A percentile compares a stretch with the other conserved stretches of the same genome.
Conservation (phyloP, 1,140 invertebrate species). For the Maconellicoccus hirsutus region DNA sequence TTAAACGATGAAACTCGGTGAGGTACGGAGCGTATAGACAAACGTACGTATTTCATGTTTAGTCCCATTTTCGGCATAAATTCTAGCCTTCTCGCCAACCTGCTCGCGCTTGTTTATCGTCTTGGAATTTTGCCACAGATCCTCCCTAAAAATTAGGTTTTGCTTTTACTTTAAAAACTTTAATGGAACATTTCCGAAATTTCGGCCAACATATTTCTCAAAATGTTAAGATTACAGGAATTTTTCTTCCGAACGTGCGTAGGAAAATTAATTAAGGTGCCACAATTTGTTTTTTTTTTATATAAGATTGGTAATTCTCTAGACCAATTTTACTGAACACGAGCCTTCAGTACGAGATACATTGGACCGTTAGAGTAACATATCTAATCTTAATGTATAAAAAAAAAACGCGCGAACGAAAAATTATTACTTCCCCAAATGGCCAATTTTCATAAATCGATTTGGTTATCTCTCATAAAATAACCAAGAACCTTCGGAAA, state of each 20-base stretch:
- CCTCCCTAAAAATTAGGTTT: constrained; percentile 12
- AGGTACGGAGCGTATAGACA: not conserved
- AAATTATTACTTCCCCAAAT: not conserved
- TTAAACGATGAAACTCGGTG: not conserved
- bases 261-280: not conserved
- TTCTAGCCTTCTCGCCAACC: not conserved
- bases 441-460: not conserved
- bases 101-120: not conserved
- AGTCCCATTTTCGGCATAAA: not conserved
- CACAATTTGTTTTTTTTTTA: not conserved
- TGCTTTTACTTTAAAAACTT: constrained; percentile 20
- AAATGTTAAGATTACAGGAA: not conserved
- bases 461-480: not conserved
- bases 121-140: constrained; percentile 15
- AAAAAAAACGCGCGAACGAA: not conserved
- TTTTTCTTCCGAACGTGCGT: not conserved
- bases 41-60: not conserved
- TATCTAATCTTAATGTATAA: not conserved
- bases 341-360: not conserved
- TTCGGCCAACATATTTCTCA: not conserved
- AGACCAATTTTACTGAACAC: not conserved
- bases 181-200: constrained; percentile 19
- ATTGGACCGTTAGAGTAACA: not conserved
- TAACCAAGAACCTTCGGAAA: not conserved
- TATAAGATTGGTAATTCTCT: not conserved